Base-by-base conservation (phyloP, 2,888 invertebrate species). In the Harpagoxenus sublaevis region DNA sequence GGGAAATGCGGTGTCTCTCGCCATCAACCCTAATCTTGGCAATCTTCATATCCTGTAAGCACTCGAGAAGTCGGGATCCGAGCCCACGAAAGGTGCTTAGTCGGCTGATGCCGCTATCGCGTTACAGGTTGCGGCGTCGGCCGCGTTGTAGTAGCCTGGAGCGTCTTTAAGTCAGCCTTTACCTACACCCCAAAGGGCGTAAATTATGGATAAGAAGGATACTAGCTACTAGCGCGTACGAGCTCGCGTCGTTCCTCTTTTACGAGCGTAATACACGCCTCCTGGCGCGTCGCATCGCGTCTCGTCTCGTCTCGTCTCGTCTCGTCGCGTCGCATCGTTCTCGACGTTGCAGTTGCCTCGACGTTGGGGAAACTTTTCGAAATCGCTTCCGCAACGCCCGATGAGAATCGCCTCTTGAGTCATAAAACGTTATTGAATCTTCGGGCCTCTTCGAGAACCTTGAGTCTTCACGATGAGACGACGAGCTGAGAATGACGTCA, bases 1-100 rank as follows among this genome's bases (percentile, higher is more conserved):
- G 84, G 39, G 78, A 84, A 83, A 85, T 53, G 82, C 73, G 86
- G 77, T 74, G 75, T 73, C 66, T 70, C 66, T 42, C 81, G 65
- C 73, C 82, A 75, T 84, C 74, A 71, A 10, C 84, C 84, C 85
- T 88, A 91, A 90, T 90, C 89, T 91, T 82, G 86, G 66, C 83
- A 84, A 89, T 87, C 89, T 89, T 89, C 89, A 77, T 89, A 90
- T 89, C 88, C 84, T 82, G 73, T 70, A 81, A 91, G 90, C 79
- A 83, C 84, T 84, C 89, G 87, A 73, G 88, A 88, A 86, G 87
- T 83, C 82, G 71, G 66, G 65, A 31, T 31, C 48, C 62, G 53
- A 51, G 55, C 12, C 35, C 71, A 66, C 42, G 74, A 83, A 84
- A 73, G 88, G 68, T 84, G 84, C 88, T 91, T 88, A 85, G 79